Evolutionary conservation across 2,888 invertebrate species (phyloP), one percentile per base, ranked within the genome.

Genomic region (Sarcophaga carnaria): DNA sequence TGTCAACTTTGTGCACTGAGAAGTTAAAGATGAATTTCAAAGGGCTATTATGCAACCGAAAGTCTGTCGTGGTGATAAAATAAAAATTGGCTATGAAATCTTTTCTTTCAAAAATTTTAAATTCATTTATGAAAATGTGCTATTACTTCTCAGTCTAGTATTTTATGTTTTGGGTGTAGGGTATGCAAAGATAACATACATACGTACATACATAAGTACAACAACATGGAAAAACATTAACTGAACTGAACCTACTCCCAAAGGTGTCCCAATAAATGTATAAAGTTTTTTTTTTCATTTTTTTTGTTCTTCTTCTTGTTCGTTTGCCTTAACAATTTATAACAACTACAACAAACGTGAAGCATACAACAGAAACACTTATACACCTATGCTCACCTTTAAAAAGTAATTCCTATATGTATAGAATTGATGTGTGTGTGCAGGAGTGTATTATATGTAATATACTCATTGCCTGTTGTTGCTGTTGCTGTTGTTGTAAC

Each of bases 161-260:
- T 8, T 10, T 2, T 54, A 54, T 14, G 4, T 54, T 14, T 14
- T 54, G 22, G 8, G 17, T 20, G 77, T 81, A 81, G 81, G 81
- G 81, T 81, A 60, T 62, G 37, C 20, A 72, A 59, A 14, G 17
- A 27, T 22, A 78, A 64, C 8, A 70, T 47, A 64, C 8, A 70
- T 47, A 6, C 37, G 8, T 37, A 37, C 37, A 37, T 37, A 37
- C 8, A 10, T 37, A 63, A 66, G 62, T 72, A 79, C 71, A 76
- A 80, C 17, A 60, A 64, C 25, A 76, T 62, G 72, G 78, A 84
- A 81, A 84, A 77, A 72, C 70, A 77, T 86, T 83, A 80, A 86
- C 77, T 82, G 87, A 80, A 86, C 77, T 82, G 87, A 83, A 87
- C 85, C 83, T 87, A 85, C 62, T 88, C 80, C 87, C 87, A 85